A percentile compares a stretch with the other conserved stretches of the same genome.
These are phyloP conservation scores for Scartelaos histophorus DNA, from an alignment of 2,113 vertebrate genomes.

Conservation along the genomic window DNA sequence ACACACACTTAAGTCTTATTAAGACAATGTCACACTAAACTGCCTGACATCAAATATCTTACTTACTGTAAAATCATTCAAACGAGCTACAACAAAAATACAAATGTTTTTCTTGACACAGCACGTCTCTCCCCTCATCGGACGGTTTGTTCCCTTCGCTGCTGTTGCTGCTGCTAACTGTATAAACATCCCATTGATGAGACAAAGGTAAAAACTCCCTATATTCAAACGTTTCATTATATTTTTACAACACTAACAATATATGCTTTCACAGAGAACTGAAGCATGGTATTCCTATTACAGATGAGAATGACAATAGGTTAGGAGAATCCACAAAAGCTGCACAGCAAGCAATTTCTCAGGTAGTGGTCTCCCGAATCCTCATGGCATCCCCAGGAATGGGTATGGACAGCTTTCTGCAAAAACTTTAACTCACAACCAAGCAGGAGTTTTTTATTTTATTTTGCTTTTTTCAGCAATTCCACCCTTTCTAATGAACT, in stretches of 20 bases:
- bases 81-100: background rate
- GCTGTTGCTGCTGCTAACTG: slow-evolving; percentile 99
- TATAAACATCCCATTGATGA: slow-evolving; percentile 98
- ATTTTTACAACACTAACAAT: slow-evolving; percentile 3
- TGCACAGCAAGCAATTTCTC: slow-evolving; percentile 92
- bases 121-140: slow-evolving; percentile 91
- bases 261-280: slow-evolving; percentile 81
- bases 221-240: background rate
- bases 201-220: slow-evolving; percentile 86
- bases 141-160: slow-evolving; percentile 96
- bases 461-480: slow-evolving; percentile 78
- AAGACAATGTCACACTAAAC: background rate
- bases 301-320: slow-evolving; percentile 88
- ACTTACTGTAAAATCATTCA: background rate
- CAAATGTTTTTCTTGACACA: slow-evolving; percentile 55
- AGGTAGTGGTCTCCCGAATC: slow-evolving; percentile 94
- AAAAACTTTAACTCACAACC: background rate
- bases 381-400: slow-evolving; percentile 98
- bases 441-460: background rate
- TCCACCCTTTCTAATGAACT: slow-evolving; percentile 97
- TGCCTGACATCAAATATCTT: background rate
- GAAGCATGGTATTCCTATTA: slow-evolving; percentile 90
- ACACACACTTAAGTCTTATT: slow-evolving; percentile 42
- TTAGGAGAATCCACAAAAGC: slow-evolving; percentile 92
- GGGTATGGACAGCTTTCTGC: slow-evolving; percentile 77